Conservation (phyloP, 2,888 invertebrate genomes). For the Ophion slaviceki region DNA sequence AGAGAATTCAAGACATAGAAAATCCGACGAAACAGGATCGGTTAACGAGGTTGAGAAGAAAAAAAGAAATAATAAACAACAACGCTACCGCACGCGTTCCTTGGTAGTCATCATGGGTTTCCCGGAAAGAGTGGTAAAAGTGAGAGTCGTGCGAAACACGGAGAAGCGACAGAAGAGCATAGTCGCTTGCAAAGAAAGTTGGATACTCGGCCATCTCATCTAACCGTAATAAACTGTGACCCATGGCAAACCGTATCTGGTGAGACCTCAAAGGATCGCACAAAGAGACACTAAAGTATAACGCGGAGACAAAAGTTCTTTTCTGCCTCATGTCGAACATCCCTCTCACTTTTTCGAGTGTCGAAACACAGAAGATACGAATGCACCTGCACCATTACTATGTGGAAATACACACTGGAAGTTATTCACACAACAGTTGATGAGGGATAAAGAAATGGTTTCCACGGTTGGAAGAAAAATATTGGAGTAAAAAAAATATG, state of each 20-base stretch:
- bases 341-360: constrained; percentile 5
- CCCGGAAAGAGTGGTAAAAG: constrained; percentile 76
- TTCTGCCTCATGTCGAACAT: constrained; percentile 38
- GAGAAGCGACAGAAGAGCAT: constrained; percentile 29
- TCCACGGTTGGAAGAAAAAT: background rate
- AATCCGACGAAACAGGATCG: constrained; percentile 76
- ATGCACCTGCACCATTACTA: constrained; percentile 11
- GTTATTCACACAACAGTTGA: background rate
- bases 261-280: constrained; percentile 75
- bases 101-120: constrained; percentile 74
- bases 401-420: background rate
- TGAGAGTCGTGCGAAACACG: constrained; percentile 44
- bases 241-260: constrained; percentile 75
- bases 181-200: constrained; percentile 63
- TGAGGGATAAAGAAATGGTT: background rate
- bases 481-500: background rate
- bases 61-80: constrained; percentile 38
- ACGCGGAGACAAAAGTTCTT: constrained; percentile 72
- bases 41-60: constrained; percentile 74
- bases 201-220: constrained; percentile 77
- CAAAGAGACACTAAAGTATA: constrained; percentile 74
- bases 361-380: background rate
- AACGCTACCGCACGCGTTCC: constrained; percentile 75
- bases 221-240: constrained; percentile 76
- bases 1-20: constrained; percentile 53